These are phyloP conservation scores for Orientallactaga sibirica DNA, from an alignment of 2,797 vertebrate genomes.

Conservation along the genomic window DNA sequence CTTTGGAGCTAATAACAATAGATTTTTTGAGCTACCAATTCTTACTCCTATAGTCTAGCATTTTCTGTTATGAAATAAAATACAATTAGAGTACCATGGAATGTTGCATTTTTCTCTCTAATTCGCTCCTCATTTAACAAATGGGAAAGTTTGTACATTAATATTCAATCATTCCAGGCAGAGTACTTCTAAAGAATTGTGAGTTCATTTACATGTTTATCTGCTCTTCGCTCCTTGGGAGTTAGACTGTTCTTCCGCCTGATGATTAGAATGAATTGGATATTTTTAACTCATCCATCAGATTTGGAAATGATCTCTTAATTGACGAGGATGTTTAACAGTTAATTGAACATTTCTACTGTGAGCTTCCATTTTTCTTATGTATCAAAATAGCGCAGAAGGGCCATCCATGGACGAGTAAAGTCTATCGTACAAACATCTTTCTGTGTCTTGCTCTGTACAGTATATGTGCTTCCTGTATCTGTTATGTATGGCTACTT, in stretches of 20 bases:
- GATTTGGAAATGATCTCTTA: conserved; percentile 96
- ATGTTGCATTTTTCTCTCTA: conserved; percentile 26
- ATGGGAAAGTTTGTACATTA: conserved; percentile 81
- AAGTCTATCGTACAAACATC: conserved; percentile 46
- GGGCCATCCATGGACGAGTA: not conserved
- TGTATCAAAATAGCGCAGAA: conserved; percentile 79
- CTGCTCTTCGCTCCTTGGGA: conserved; percentile 90
- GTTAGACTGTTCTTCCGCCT: conserved; percentile 92
- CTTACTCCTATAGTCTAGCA: conserved; percentile 3
- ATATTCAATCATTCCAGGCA: conserved; percentile 82
- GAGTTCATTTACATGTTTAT: conserved; percentile 91
- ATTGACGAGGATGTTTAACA: conserved; percentile 94
- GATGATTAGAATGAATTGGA: conserved; percentile 95
- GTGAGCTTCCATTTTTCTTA: conserved; percentile 91
- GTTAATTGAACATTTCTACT: conserved; percentile 96
- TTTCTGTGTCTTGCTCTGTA: conserved; percentile 24
- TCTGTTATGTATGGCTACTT: conserved; percentile 23
- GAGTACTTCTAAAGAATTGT: conserved; percentile 80
- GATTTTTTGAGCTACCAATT: conserved; percentile 31
- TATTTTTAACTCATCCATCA: conserved; percentile 98
- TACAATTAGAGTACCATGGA: conserved; percentile 57
- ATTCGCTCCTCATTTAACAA: conserved; percentile 70
- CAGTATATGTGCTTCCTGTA: not conserved
- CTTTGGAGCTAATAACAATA: not conserved
- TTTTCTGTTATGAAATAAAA: conserved; percentile 57